phyloP scores from a whole-genome alignment of 2,113 vertebrate species.

The Apteryx owenii region DNA sequence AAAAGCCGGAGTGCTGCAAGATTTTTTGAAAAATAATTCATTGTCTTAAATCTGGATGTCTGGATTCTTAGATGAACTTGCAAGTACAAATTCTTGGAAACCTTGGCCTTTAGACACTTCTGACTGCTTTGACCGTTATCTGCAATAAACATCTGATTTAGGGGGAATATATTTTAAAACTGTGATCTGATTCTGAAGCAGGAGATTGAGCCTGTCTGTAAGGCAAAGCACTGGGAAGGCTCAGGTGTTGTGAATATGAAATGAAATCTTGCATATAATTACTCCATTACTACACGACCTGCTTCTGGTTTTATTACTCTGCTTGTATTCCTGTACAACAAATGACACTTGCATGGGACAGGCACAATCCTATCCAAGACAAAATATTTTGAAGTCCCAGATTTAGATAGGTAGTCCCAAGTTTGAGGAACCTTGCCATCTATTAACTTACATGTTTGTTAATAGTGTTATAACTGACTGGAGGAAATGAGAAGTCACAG shows the following conservation, averaged over 20 bases:
- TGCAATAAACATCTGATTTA: background rate
- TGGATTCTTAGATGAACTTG: background rate
- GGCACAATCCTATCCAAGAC: background rate
- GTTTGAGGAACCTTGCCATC: background rate
- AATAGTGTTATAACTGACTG: background rate
- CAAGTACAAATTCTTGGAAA: background rate
- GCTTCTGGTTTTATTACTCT: background rate
- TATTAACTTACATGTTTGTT: accelerated
- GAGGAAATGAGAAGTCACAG: background rate
- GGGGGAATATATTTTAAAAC: background rate
- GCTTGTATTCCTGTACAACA: background rate
- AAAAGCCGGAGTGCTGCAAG: background rate
- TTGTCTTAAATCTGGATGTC: background rate
- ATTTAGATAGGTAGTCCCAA: background rate
- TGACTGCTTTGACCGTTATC: background rate
- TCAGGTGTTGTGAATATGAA: background rate
- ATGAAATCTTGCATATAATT: background rate
- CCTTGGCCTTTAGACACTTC: background rate
- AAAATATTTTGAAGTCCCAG: background rate
- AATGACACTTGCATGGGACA: background rate
- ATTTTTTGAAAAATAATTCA: background rate
- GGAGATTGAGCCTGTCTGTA: background rate
- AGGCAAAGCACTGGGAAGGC: accelerated
- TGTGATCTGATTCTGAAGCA: accelerated
- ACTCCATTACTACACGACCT: background rate